Evolutionary conservation across 2,113 vertebrate species (phyloP).

Genomic region (Bufo gargarizans): DNA sequence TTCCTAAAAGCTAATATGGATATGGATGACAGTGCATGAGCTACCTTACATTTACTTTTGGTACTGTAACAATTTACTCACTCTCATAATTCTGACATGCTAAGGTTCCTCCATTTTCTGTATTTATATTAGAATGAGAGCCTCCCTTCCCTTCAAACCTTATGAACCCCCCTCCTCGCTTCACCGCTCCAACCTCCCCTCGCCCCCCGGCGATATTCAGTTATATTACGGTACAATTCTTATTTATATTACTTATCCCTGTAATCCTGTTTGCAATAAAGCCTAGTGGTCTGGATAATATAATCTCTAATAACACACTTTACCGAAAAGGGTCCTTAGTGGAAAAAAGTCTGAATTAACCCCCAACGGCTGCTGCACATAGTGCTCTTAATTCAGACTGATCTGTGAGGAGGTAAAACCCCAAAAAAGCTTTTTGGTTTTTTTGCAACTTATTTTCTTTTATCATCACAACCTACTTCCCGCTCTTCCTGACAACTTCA

Average conservation of each 20-base stretch:
- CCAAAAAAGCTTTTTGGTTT: neutral
- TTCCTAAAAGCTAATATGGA: no score
- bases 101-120: neutral
- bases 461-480: no score
- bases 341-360: conserved; percentile 18
- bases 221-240: conserved; percentile 1
- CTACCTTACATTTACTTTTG: neutral
- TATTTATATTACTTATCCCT: conserved; percentile 46
- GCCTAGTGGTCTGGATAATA: conserved; percentile 18
- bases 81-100: neutral
- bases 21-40: no score
- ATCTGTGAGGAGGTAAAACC: neutral
- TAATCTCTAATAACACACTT: conserved; percentile 24
- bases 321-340: conserved; percentile 14
- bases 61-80: neutral
- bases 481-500: no score
- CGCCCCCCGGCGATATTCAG: neutral
- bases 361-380: neutral
- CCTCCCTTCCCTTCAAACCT: neutral
- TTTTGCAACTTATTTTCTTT: no score
- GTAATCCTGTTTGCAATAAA: conserved; percentile 35
- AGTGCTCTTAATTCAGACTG: neutral
- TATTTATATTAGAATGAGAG: neutral
- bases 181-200: neutral
- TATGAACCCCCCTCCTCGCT: neutral